A percentile compares a stretch with the other conserved stretches of the same genome.
Evolutionary conservation across 2,113 vertebrate genomes (phyloP).

Genomic region (Ailuropoda melanoleuca): DNA sequence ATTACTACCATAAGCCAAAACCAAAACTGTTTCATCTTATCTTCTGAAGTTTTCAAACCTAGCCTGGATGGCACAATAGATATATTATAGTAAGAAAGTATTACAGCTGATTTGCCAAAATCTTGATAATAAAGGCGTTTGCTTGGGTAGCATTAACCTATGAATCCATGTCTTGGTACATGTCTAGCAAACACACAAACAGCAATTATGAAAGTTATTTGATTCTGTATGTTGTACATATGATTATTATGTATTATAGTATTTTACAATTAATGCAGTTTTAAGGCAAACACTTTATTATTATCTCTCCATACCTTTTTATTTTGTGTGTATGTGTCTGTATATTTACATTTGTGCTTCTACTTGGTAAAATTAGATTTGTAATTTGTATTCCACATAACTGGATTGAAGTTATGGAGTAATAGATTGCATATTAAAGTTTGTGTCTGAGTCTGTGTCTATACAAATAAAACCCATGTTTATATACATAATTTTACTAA

Average conservation of each 20-base stretch:
- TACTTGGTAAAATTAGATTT: neutral
- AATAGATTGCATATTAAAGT: neutral
- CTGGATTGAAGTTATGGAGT: neutral
- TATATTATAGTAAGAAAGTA: neutral
- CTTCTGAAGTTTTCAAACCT: neutral
- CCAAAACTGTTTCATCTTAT: neutral
- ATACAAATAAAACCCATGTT: neutral
- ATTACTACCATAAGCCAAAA: neutral
- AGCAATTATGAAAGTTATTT: neutral
- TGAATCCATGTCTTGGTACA: neutral
- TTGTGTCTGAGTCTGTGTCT: neutral
- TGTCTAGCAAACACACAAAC: neutral
- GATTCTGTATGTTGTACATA: neutral
- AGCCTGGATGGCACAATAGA: neutral
- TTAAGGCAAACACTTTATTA: neutral
- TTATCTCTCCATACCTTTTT: neutral
- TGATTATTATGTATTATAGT: neutral
- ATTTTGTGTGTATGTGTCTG: neutral
- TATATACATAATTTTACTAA: neutral
- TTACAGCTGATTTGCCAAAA: neutral
- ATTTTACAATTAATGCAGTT: neutral
- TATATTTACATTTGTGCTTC: neutral
- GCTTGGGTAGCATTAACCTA: neutral
- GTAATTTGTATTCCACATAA: neutral
- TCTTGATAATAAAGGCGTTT: neutral